Percentiles rank a stretch among this genome's conserved stretches.
Conservation (phyloP, 2,797 vertebrate species). For the Garrulus glandarius region DNA sequence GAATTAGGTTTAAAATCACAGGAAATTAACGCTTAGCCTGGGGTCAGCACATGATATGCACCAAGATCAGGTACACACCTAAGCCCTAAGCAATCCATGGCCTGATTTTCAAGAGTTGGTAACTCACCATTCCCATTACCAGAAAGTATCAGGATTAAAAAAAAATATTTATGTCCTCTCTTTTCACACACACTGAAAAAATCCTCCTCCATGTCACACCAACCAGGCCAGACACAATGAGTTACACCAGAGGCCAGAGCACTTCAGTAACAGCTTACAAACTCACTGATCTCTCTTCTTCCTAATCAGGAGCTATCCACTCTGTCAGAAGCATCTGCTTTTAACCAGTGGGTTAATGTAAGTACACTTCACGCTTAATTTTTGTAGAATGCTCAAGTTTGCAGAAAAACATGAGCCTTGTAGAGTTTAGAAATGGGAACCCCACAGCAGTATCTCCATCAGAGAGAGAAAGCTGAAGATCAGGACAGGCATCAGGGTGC, state of each 20-base stretch:
- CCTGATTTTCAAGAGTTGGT: neutral
- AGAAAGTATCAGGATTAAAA: neutral
- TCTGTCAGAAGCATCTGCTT: constrained; percentile 78
- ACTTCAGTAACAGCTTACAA: neutral
- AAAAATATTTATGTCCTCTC: neutral
- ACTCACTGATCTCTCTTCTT: constrained; percentile 3
- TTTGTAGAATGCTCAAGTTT: neutral
- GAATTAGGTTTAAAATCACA: neutral
- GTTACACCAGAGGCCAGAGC: neutral
- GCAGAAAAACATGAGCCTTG: neutral
- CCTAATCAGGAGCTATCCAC: constrained; percentile 80
- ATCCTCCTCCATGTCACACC: neutral
- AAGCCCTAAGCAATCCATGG: neutral
- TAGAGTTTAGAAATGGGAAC: neutral
- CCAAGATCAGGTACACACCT: neutral
- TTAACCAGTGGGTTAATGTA: constrained; percentile 85
- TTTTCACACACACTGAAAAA: neutral
- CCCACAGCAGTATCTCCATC: neutral
- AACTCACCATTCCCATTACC: neutral
- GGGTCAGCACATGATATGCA: rapidly evolving
- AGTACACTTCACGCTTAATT: constrained; percentile 62
- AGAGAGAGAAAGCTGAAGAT: neutral
- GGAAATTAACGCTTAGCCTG: neutral
- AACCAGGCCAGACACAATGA: neutral
- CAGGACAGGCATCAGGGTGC: neutral